Base-by-base conservation (phyloP, 2,113 vertebrate genomes). In the Irena cyanogastra region DNA sequence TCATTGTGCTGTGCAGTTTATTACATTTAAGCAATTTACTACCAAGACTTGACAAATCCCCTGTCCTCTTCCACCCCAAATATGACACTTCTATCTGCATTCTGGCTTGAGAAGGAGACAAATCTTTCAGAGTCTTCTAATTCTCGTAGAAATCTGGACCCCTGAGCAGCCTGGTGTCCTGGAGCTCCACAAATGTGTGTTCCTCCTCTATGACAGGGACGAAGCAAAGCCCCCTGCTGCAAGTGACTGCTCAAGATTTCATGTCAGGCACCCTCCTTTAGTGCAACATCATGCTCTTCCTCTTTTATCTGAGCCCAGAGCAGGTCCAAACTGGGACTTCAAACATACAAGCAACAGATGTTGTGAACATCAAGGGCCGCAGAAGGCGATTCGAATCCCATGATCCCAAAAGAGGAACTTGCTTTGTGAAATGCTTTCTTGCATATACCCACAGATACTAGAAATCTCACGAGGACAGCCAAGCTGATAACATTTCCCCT, bases 391-490 rank as follows among this genome's bases (percentile, higher is more conserved):
- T 88, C 79, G 68, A 87, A 95, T 96, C 96, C 93, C 96, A 96
- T 97, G 94, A 96, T 96, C 82, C 86, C 90, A 77, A 94, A 96
- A 96, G 94, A 84, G 93, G 96, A 97, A 97, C 90, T 96, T 53
- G 83, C 69, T 95, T 94, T 92, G 74, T 94, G 93, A 90, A 94
- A 93, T 57, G 77, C 74, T 83, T 64, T 47, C 94, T 95, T 95
- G 81, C 83, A 42, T 52, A 6, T 90, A 77, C 45, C 63, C 90
- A 78, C 76, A 83, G 92, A 92, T 83, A 93, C 39, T 83, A 93
- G 85, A 94, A 94, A 84, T 86, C 92, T 95, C 93, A 95, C 0
- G 31, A 94, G 90, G 85, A 57, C 79, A 42, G 35, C 71, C 3
- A 5, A 63, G 56, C 92, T 93, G 87, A 87, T 89, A 95, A 56